phyloP scores from a whole-genome alignment of 2,113 vertebrate genomes.

The Erythrocebus patas region DNA sequence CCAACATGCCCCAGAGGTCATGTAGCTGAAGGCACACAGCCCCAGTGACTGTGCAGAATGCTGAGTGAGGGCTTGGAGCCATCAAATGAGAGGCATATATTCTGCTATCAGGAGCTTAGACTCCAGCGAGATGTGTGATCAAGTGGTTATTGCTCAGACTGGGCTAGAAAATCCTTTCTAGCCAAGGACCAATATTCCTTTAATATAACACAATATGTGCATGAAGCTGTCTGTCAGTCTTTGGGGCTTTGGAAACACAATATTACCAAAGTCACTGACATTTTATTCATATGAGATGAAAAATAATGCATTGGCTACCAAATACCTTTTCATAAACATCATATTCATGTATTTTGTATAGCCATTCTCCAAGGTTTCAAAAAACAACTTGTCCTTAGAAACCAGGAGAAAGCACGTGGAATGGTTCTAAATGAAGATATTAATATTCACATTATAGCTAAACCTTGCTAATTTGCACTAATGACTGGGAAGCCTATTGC shows the following conservation, averaged over 20 bases:
- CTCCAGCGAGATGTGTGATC: background rate
- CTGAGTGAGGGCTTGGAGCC: background rate
- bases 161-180: conserved; percentile 45
- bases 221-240: background rate
- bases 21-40: background rate
- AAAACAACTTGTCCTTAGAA: conserved; percentile 50
- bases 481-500: conserved; percentile 73
- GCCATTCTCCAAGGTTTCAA: conserved; percentile 38
- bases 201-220: background rate
- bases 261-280: conserved; percentile 53
- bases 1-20: background rate
- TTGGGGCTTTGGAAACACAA: conserved; percentile 43
- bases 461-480: conserved; percentile 73
- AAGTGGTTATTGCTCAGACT: conserved; percentile 44
- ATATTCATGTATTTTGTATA: conserved; percentile 28
- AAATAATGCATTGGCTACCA: conserved; percentile 49
- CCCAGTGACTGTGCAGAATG: background rate
- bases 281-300: conserved; percentile 56
- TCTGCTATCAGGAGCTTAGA: background rate
- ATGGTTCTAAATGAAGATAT: conserved; percentile 71
- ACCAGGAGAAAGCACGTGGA: conserved; percentile 24
- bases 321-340: conserved; percentile 59
- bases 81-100: background rate
- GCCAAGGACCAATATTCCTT: conserved; percentile 32
- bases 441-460: conserved; percentile 75